phyloP scores from a whole-genome alignment of 2,797 vertebrate genomes.

The Mormyrops attenuatus region DNA sequence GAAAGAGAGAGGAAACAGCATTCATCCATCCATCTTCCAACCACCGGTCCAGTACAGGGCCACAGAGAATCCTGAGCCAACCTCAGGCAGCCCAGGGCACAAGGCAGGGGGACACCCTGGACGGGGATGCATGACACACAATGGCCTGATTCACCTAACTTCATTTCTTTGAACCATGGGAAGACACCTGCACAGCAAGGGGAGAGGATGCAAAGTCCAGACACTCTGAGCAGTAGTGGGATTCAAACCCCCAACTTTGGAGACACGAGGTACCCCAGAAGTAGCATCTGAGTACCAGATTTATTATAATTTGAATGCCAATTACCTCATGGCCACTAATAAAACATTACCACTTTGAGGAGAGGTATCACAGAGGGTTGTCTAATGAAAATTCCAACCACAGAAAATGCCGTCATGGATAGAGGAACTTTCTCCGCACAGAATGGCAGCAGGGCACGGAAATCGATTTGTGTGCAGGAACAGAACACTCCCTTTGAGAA shows the following conservation, averaged over 20 bases:
- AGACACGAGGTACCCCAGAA: neutral
- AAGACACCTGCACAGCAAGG: neutral
- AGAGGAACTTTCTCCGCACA: neutral
- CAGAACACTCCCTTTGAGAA: neutral
- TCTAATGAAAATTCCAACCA: neutral
- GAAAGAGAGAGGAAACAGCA: slow-evolving; percentile 17
- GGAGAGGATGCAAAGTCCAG: neutral
- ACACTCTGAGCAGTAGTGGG: neutral
- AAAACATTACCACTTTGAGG: neutral
- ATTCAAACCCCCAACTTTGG: neutral
- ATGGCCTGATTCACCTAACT: neutral
- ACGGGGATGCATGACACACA: neutral
- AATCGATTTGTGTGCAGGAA: neutral
- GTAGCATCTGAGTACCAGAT: neutral
- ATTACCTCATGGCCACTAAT: neutral
- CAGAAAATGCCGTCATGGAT: neutral
- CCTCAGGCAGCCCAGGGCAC: neutral
- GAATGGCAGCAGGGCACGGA: neutral
- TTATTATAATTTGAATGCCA: neutral
- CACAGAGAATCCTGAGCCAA: neutral
- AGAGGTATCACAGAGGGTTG: neutral
- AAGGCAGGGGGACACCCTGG: neutral
- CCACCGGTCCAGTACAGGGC: neutral
- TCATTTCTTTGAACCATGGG: neutral
- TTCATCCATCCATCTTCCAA: neutral